Evolutionary conservation across 2,113 vertebrate species (phyloP).

Genomic region (Amblyornis subalaris): DNA sequence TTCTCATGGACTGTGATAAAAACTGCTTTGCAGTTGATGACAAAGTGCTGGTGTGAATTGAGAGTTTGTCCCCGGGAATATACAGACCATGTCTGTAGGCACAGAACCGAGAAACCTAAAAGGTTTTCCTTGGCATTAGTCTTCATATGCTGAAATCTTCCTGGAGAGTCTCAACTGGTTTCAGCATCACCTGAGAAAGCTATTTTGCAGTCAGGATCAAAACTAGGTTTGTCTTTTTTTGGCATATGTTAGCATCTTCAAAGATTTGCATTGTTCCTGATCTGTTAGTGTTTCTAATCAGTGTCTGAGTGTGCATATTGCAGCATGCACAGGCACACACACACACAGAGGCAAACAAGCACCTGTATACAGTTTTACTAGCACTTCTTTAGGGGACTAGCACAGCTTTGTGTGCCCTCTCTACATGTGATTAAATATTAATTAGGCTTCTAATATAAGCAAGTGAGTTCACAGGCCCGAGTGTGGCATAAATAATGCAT

Average conservation of each 20-base stretch:
- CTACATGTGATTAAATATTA: slow-evolving; percentile 83
- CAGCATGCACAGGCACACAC: neutral
- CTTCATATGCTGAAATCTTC: neutral
- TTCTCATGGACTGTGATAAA: neutral
- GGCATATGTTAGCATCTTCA: neutral
- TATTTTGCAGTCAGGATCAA: neutral
- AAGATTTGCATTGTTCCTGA: neutral
- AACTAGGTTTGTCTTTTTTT: neutral
- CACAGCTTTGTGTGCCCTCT: slow-evolving; percentile 67
- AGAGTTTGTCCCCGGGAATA: neutral
- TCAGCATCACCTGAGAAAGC: neutral
- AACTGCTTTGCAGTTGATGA: neutral
- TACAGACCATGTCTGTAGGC: neutral
- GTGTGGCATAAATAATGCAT: slow-evolving; percentile 79
- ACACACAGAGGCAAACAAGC: neutral
- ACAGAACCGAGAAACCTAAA: neutral
- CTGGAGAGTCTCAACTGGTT: neutral
- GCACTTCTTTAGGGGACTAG: slow-evolving; percentile 51
- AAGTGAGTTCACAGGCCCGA: slow-evolving; percentile 77
- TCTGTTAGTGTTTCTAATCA: neutral
- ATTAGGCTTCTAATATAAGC: slow-evolving; percentile 83
- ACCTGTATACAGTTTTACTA: slow-evolving; percentile 50
- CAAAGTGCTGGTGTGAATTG: neutral
- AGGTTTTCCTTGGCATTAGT: neutral
- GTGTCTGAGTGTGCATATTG: neutral